Conservation (phyloP, 2,888 invertebrate species). For the Scrobipalpa costella region DNA sequence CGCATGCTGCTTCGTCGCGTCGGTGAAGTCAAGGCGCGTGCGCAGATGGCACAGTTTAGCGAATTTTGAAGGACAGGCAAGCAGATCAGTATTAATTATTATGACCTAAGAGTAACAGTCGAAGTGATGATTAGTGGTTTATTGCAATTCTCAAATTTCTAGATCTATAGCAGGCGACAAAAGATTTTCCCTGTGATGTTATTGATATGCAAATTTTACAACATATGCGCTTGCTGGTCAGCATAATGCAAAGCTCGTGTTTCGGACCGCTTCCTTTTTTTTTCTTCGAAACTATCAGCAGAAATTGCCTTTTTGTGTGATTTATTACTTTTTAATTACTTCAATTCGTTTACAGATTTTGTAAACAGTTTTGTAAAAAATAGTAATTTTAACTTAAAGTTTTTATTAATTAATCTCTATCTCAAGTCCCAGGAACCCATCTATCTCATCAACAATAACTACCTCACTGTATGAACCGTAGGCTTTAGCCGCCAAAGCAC, state of each 20-base stretch:
- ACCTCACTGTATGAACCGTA: background rate
- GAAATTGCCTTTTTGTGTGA: slow-evolving; percentile 6
- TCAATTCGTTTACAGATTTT: too few species aligned
- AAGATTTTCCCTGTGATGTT: too few species aligned
- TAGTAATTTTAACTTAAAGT: too few species aligned
- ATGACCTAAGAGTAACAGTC: too few species aligned
- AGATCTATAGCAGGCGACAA: too few species aligned
- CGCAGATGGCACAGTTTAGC: slow-evolving; percentile 4
- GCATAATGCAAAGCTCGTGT: background rate
- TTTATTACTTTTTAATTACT: background rate
- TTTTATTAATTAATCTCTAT: too few species aligned
- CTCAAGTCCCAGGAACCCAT: background rate
- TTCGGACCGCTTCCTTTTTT: slow-evolving; percentile 1
- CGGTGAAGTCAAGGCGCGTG: slow-evolving; percentile 7
- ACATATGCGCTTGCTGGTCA: background rate
- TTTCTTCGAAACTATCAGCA: slow-evolving; percentile 17
- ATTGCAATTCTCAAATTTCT: too few species aligned
- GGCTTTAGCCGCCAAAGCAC: slow-evolving; percentile 5
- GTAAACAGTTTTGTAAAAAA: too few species aligned
- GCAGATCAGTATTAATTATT: too few species aligned
- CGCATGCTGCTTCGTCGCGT: slow-evolving; percentile 33
- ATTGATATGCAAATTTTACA: background rate
- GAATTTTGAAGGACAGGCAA: too few species aligned
- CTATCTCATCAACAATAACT: slow-evolving; percentile 6
- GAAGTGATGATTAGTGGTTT: too few species aligned